Base-by-base conservation (phyloP, 1,140 invertebrate species). In the Lerema accius region DNA sequence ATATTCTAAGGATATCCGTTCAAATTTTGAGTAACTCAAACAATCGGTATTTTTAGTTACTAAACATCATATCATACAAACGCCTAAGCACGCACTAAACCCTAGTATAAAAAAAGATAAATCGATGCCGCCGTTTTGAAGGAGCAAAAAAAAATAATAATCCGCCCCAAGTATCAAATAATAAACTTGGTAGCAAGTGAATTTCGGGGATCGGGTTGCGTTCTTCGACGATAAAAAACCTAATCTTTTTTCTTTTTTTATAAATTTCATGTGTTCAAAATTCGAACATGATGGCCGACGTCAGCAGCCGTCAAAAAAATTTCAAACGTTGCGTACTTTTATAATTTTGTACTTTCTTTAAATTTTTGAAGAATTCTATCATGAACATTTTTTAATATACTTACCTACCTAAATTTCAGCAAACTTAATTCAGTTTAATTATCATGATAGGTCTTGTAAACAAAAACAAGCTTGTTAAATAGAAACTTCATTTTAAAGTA, bases 131-230 rank as follows among this genome's bases (percentile, higher is more conserved):
- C 73, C 84, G 67, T 67, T 62, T 64, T 71, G 63, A 79, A 73
- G 71, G 65, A 73, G 68, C 58, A 53, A 79, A 73, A 82, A 80
- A 78, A 84, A 80, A 75, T 63, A 74, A 78, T 84, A 88, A 86
- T 82, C 81, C 80, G 61, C 69, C 79, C 84, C 67, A 77, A 88
- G 86, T 88, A 89, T 89, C 86, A 86, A 88, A 90, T 90, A 90
- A 90, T 90, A 87, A 87, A 90, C 75, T 88, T 89, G 81, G 87
- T 86, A 90, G 87, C 87, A 90, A 90, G 87, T 90, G 85, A 88
- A 86, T 88, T 87, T 86, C 58, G 73, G 76, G 68, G 82, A 86
- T 90, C 84, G 84, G 85, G 82, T 90, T 90, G 81, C 81, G 67
- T 72, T 71, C 65, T 59, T 39, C 59, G 48, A 19, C 69, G 62